Evolutionary conservation across 1,140 invertebrate species (phyloP).

Genomic region (Argopecten irradians): DNA sequence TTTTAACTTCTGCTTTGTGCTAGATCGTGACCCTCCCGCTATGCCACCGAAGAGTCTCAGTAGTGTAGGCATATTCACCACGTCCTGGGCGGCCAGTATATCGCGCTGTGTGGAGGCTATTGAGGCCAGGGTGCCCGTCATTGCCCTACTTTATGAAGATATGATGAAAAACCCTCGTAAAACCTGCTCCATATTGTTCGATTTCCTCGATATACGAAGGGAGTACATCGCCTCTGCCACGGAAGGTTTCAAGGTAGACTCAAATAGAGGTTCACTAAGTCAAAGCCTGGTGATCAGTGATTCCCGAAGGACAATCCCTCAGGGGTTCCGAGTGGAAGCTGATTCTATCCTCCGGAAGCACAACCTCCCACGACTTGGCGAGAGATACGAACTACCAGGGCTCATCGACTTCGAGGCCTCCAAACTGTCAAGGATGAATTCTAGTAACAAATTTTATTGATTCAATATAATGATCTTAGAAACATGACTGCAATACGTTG

Average conservation of each 20-base stretch:
- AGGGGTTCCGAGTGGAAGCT: slow-evolving; percentile 63
- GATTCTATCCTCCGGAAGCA: slow-evolving; percentile 67
- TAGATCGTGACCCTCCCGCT: slow-evolving; percentile 58
- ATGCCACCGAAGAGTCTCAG: slow-evolving; percentile 50
- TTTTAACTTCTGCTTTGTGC: slow-evolving; percentile 58
- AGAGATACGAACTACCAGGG: slow-evolving; percentile 68
- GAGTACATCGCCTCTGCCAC: slow-evolving; percentile 62
- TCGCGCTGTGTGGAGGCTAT: slow-evolving; percentile 58
- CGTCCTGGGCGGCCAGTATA: slow-evolving; percentile 68
- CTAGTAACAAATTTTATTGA: slow-evolving; percentile 49
- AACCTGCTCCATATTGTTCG: slow-evolving; percentile 61
- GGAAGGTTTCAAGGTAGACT: slow-evolving; percentile 67
- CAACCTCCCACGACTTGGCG: slow-evolving; percentile 67
- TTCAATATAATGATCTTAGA: no score
- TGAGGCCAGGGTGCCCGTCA: slow-evolving; percentile 64
- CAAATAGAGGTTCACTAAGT: slow-evolving; percentile 45
- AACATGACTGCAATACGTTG: no score
- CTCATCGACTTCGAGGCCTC: slow-evolving; percentile 63
- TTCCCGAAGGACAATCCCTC: slow-evolving; percentile 58
- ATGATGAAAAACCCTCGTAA: slow-evolving; percentile 67
- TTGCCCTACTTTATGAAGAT: slow-evolving; percentile 69
- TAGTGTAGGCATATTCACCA: slow-evolving; percentile 64
- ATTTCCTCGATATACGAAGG: slow-evolving; percentile 61
- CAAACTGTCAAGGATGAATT: slow-evolving; percentile 52
- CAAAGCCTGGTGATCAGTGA: slow-evolving; percentile 56